Percentiles rank a stretch among this genome's conserved stretches.
Conservation (phyloP, 2,888 invertebrate species). For the Galerucella calmariensis region DNA sequence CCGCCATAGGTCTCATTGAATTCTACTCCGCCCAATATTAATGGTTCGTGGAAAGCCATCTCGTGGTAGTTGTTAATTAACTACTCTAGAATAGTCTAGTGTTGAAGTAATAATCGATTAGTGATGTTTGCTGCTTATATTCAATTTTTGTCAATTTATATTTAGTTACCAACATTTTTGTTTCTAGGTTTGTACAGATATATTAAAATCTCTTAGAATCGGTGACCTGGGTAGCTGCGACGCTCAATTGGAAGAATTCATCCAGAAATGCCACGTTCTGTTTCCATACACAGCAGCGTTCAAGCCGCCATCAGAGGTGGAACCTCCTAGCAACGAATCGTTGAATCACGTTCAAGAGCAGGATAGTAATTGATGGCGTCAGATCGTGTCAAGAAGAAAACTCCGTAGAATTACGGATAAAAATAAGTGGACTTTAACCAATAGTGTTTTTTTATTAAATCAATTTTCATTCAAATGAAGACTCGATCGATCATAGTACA, state of each 20-base stretch:
- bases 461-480: conserved; percentile 39
- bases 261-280: conserved; percentile 76
- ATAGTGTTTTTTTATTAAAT: conserved; percentile 45
- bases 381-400: conserved; percentile 41
- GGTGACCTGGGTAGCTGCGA: conserved; percentile 86
- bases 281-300: conserved; percentile 87
- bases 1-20: no score
- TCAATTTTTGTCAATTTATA: not conserved
- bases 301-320: conserved; percentile 60
- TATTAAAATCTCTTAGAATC: conserved; percentile 79
- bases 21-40: no score
- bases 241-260: conserved; percentile 75
- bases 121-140: no score
- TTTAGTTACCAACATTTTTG: conserved; percentile 8
- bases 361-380: conserved; percentile 60
- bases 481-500: conserved; percentile 48
- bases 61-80: no score
- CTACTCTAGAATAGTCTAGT: no score
- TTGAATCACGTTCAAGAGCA: conserved; percentile 57
- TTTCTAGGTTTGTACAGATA: conserved; percentile 81
- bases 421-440: conserved; percentile 42
- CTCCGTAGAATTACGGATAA: conserved; percentile 8
- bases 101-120: no score
- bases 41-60: no score
- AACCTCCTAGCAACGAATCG: conserved; percentile 47